Conservation (phyloP, 2,113 vertebrate species). For the Oriolus oriolus region DNA sequence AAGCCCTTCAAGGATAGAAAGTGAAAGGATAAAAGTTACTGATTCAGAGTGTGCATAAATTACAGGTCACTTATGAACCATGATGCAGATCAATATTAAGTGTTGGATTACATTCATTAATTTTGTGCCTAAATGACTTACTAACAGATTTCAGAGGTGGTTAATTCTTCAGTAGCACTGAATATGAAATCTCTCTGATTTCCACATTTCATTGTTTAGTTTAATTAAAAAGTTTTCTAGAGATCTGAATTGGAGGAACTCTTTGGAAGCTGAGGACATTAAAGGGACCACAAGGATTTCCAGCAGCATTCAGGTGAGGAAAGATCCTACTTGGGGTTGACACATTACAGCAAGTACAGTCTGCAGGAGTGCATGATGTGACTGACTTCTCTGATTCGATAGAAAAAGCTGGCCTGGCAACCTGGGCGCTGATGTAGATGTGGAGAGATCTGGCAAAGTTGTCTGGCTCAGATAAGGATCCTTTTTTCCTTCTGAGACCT, state of each 20-base stretch:
- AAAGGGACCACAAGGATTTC: not conserved
- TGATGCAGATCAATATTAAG: not conserved
- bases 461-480: not conserved
- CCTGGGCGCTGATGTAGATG: not conserved
- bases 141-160: not conserved
- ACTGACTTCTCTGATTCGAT: not conserved
- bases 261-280: not conserved
- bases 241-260: not conserved
- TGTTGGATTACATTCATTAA: not conserved
- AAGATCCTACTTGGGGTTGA: not conserved
- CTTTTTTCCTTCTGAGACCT: not conserved
- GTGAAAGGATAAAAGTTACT: not conserved
- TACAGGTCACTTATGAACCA: not conserved
- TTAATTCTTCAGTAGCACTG: not conserved
- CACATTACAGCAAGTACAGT: accelerated
- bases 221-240: not conserved
- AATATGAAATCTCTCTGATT: not conserved
- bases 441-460: not conserved
- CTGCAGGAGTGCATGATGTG: not conserved
- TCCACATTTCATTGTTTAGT: not conserved
- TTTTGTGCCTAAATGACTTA: not conserved
- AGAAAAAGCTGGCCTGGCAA: not conserved
- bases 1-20: not conserved
- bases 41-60: not conserved
- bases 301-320: not conserved